Base-by-base conservation (phyloP, 2,797 vertebrate genomes). In the Triplophysa bombifrons region DNA sequence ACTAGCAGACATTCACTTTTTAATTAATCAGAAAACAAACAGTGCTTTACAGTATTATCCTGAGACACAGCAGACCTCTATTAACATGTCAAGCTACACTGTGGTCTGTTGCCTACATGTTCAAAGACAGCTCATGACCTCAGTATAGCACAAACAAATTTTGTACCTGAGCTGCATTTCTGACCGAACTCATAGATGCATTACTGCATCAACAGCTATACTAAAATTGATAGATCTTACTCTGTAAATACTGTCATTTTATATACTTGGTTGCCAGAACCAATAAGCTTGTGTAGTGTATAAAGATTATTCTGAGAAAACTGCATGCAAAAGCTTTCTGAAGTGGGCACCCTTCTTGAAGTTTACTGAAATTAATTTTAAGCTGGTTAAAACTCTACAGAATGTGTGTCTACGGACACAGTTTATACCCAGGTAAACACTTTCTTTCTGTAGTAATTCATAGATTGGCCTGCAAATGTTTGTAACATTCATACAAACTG, bases 21-120 rank as follows among this genome's bases (percentile, higher is more conserved):
- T 84, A 86, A 85, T 82, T 85, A 85, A 20, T 30, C 85, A 86
- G 80, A 82, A 85, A 85, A 78, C 78, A 84, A 88, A 85, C 74
- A 77, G 68, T 67, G 27, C 70, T 67, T 85, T 85, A 84, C 82
- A 79, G 82, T 79, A 88, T 86, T 88, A 88, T 66, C 69, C 77
- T 56, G 75, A 80, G 72, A 78, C 72, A 65, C 69, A 80, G 75
- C 80, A 72, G 78, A 78, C 72, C 9, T 76, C 75, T 25, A 61
- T 81, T 30, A 30, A 30, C 27, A 30, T 30, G 27, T 30, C 27
- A 3, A 30, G 27, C 27, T 30, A 30, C 27, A 30, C 27, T 30
- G 27, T 30, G 27, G 27, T 30, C 27, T 30, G 27, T 30, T 30
- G 27, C 27, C 27, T 30, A 58, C 61, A 84, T 74, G 85, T 84